Evolutionary conservation across 2,113 vertebrate genomes (phyloP), one percentile per base, ranked within the genome.

Genomic region (Syngnathus typhle): DNA sequence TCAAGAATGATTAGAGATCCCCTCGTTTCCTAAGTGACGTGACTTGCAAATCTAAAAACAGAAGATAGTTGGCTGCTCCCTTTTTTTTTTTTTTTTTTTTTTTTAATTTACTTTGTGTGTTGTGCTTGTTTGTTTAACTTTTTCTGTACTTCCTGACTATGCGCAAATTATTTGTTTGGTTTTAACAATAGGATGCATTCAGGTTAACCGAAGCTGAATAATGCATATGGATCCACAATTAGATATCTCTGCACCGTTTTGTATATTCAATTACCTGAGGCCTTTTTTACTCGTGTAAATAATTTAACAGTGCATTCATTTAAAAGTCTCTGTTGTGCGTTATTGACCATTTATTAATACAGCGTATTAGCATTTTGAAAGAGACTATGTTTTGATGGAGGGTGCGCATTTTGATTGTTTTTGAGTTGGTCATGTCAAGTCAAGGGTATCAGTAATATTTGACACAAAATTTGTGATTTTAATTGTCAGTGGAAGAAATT

Each of bases 1-100:
- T 81, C 67, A 75, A 47, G 58, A 77, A 78, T 84, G 82, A 81
- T 87, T 85, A 80, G 80, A 74, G 71, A 83, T 78, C 66, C 87
- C 73, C 27, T 32, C 27, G 82, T 89, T 86, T 79, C 76, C 60
- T 71, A 76, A 68, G 67, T 6, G 81, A 88, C 73, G 73, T 68
- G 67, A 80, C 78, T 86, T 82, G 85, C 80, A 82, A 80, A 84
- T 75, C 78, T 58, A 66, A 46, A 70, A 59, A 68, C 32, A 8
- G 70, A 69, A n/a, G 47, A 51, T 67, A 43, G 69, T 3, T 13
- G 21, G 2, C 12, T 27, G 7, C 21, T 27, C 3, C 11, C 10
- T 21, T 15, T 37, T 13, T 38, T 32, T 36, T 58, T 10, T 27
- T 59, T n/a, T 38, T 38, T 19, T n/a, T 10, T 36, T 58, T 10